Conservation (phyloP, 1,140 invertebrate species). For the Bombus consobrinus region DNA sequence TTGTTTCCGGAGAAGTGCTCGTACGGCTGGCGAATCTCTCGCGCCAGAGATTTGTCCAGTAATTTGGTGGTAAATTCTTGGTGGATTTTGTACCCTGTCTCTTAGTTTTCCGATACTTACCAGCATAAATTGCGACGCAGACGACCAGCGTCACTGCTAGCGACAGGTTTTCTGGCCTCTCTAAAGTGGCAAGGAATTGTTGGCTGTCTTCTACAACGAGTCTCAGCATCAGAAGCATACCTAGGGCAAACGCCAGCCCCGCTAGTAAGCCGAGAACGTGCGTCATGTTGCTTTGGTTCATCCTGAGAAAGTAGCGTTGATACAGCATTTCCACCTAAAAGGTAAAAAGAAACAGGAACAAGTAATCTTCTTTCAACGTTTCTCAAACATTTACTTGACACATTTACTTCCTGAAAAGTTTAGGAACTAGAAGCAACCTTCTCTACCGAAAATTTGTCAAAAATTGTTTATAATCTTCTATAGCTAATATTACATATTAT, state of each 20-base stretch:
- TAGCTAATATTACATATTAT: too few species aligned
- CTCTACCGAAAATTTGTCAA: too few species aligned
- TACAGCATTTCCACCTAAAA: slow-evolving; percentile 93
- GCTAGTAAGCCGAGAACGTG: slow-evolving; percentile 91
- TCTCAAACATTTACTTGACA: neutral
- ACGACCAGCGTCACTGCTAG: slow-evolving; percentile 74
- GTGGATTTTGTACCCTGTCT: too few species aligned
- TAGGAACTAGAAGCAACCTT: too few species aligned
- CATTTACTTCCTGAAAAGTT: too few species aligned
- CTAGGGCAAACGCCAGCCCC: slow-evolving; percentile 86
- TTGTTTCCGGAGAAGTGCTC: too few species aligned
- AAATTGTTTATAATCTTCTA: too few species aligned
- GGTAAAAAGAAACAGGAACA: neutral
- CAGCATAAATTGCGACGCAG: slow-evolving; percentile 78
- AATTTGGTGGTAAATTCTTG: too few species aligned
- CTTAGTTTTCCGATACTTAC: slow-evolving; percentile 51
- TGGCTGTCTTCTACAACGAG: slow-evolving; percentile 69
- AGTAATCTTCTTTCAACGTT: neutral
- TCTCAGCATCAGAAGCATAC: slow-evolving; percentile 71
- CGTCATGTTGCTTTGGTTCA: slow-evolving; percentile 95
- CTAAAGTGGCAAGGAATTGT: slow-evolving; percentile 66
- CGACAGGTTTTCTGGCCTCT: slow-evolving; percentile 72
- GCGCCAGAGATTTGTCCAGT: too few species aligned
- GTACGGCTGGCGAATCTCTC: too few species aligned
- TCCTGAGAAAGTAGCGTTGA: slow-evolving; percentile 95